A percentile compares a stretch with the other conserved stretches of the same genome.
These are phyloP conservation scores for Rhynchonycteris naso DNA, from an alignment of 2,797 vertebrate species.

Conservation along the genomic window DNA sequence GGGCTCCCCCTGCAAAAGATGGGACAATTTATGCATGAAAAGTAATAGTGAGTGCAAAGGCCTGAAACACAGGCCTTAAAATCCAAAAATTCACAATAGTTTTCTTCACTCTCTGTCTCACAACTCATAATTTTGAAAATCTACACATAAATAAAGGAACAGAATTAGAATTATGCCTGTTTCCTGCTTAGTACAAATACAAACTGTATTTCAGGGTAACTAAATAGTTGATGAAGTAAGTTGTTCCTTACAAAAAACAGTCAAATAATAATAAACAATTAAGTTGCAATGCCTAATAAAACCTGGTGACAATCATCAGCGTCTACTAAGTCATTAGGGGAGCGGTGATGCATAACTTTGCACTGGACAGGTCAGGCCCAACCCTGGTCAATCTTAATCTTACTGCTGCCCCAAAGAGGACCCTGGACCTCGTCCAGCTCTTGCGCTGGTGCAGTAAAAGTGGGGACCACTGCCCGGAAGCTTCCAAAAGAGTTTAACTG, in stretches of 20 bases:
- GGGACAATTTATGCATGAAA: neutral
- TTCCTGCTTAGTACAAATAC: neutral
- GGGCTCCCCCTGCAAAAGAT: neutral
- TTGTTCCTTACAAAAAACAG: neutral
- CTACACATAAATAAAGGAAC: neutral
- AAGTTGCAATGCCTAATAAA: neutral
- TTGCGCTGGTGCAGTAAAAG: accelerated
- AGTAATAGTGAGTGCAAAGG: neutral
- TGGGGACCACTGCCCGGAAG: accelerated
- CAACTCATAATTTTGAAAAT: neutral
- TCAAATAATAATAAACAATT: neutral
- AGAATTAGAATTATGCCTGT: neutral
- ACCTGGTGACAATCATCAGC: neutral
- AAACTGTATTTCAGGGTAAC: neutral
- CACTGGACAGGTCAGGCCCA: too few species aligned
- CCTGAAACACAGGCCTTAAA: neutral
- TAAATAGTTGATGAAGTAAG: neutral
- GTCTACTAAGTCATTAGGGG: too few species aligned
- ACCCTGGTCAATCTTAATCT: accelerated
- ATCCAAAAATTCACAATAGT: neutral
- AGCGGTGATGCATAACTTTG: neutral
- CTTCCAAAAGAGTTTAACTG: accelerated
- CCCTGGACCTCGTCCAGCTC: accelerated
- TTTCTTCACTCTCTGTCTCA: neutral
- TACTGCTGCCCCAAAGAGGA: neutral